phyloP scores from a whole-genome alignment of 53 echinoderm and acorn worm species.

The Pentamera pediparva region DNA sequence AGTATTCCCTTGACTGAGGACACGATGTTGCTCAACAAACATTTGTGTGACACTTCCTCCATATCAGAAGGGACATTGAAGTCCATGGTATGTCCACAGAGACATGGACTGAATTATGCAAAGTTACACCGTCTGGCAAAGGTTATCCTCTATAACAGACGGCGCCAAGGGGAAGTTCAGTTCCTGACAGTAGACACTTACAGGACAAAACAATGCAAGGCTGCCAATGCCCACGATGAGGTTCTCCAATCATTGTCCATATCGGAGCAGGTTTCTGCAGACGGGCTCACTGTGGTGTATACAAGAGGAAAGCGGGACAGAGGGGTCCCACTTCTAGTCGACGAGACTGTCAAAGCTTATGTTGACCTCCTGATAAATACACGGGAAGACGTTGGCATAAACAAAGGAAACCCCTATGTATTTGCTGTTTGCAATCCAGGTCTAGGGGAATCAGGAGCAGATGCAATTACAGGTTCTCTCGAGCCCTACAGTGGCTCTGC shows the following conservation, averaged over 20 bases:
- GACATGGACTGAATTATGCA: too few relatives aligned
- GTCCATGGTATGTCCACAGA: too few relatives aligned
- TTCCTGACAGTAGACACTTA: slow-evolving; percentile 1
- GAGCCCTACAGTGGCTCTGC: neutral
- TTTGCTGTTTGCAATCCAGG: slow-evolving; percentile 1
- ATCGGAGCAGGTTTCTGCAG: neutral
- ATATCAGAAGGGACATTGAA: too few relatives aligned
- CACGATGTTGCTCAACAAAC: too few relatives aligned
- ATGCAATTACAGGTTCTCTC: neutral
- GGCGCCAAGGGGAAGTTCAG: slow-evolving; percentile 1
- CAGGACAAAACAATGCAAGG: neutral
- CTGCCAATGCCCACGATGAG: neutral
- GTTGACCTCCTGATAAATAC: neutral
- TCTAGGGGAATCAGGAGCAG: neutral
- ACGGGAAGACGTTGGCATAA: neutral
- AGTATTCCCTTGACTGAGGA: too few relatives aligned
- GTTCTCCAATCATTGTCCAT: neutral
- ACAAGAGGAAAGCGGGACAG: neutral
- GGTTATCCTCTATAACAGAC: too few relatives aligned
- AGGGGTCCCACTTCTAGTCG: neutral
- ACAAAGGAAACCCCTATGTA: neutral
- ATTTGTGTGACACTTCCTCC: too few relatives aligned
- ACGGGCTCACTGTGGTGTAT: neutral
- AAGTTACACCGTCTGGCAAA: too few relatives aligned
- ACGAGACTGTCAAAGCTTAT: neutral